A percentile compares a stretch with the other conserved stretches of the same genome.
Evolutionary conservation across 1,140 invertebrate species (phyloP).

Genomic region (Bombus haemorrhoidalis): DNA sequence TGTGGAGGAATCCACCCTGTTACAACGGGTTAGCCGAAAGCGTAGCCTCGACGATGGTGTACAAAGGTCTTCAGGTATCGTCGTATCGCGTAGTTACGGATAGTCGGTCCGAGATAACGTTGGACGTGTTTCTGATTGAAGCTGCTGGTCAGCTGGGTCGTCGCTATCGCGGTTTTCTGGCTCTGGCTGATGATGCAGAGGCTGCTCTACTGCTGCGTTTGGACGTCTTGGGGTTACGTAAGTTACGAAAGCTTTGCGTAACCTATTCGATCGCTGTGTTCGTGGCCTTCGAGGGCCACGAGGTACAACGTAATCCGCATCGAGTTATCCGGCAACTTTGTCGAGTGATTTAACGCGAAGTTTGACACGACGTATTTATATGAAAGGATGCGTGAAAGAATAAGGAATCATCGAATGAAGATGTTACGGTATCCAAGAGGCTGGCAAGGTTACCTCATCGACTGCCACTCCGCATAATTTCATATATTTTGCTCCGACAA

Average conservation of each 20-base stretch:
- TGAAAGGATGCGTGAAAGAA: no score
- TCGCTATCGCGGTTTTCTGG: constrained; percentile 72
- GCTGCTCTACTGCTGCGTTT: constrained; percentile 75
- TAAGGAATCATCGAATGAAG: no score
- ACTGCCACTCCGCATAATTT: no score
- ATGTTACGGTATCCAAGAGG: no score
- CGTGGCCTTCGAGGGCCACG: background rate
- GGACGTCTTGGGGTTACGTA: constrained; percentile 75
- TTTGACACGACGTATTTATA: no score
- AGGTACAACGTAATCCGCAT: no score
- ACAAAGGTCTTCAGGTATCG: constrained; percentile 71
- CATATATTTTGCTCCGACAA: no score
- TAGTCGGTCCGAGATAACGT: background rate
- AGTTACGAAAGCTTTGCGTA: constrained; percentile 40
- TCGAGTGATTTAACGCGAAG: no score
- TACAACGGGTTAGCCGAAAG: constrained; percentile 33
- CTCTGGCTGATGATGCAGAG: constrained; percentile 76
- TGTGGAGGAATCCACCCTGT: constrained; percentile 71
- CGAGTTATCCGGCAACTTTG: no score
- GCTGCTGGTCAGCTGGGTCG: constrained; percentile 70
- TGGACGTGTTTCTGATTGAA: constrained; percentile 45
- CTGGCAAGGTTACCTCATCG: no score
- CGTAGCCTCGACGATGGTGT: constrained; percentile 40
- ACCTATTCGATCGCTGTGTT: background rate
- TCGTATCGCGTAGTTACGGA: no score